These are phyloP conservation scores for Melanotaenia parkinsoni DNA, from an alignment of 2,797 vertebrate genomes.

Conservation along the genomic window DNA sequence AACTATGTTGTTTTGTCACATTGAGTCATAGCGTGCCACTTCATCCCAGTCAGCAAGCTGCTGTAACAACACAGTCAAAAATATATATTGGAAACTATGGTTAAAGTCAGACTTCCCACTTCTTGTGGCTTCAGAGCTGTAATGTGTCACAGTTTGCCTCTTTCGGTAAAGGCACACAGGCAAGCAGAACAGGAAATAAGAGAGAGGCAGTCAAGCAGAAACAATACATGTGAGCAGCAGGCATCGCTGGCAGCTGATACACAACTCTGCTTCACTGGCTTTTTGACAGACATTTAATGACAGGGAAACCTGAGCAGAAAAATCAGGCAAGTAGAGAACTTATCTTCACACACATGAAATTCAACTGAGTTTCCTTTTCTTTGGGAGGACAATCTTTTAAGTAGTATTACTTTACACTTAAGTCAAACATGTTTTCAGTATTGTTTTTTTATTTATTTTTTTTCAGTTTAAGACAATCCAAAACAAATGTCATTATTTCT, in stretches of 20 bases:
- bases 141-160: slow-evolving; percentile 20
- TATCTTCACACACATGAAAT: background rate
- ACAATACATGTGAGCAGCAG: slow-evolving; percentile 19
- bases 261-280: slow-evolving; percentile 6
- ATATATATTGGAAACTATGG: slow-evolving; percentile 22
- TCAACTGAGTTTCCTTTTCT: background rate
- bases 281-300: background rate
- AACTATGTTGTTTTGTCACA: slow-evolving; percentile 3
- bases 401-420: no score
- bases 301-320: background rate
- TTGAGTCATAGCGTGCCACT: slow-evolving; percentile 17
- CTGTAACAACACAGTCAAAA: slow-evolving; percentile 28
- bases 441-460: background rate
- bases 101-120: slow-evolving; percentile 68
- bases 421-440: background rate
- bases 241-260: background rate
- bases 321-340: slow-evolving; percentile 48
- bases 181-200: slow-evolving; percentile 64
- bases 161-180: background rate
- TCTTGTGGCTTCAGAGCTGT: slow-evolving; percentile 40
- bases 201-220: slow-evolving; percentile 30
- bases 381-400: background rate
- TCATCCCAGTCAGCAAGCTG: slow-evolving; percentile 1
- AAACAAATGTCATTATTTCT: background rate
- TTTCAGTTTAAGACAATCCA: background rate